Evolutionary conservation across 2,113 vertebrate genomes (phyloP), one percentile per base, ranked within the genome.

Genomic region (Mus spicilegus): DNA sequence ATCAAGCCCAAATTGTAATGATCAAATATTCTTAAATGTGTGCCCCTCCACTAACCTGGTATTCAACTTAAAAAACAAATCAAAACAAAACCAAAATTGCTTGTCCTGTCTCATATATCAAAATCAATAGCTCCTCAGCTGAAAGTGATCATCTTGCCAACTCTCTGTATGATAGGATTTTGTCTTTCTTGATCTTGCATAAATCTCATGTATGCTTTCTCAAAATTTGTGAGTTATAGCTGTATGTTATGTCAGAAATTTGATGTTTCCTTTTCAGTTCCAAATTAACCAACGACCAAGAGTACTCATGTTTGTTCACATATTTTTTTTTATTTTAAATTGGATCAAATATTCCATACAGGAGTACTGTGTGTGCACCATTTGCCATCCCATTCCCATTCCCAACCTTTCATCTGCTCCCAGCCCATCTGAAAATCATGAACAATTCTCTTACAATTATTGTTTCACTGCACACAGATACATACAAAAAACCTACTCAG

Each of bases 301-400:
- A 7, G 81, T 49, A 70, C 7, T 88, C 75, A 94, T 82, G 82
- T 82, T 30, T 19, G 12, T 17, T 78, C 87, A 46, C 39, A 86
- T 63, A n/a, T n/a, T n/a, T 16, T 72, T 86, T 13, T 65, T 77
- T 76, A 58, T 73, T 33, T 56, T 36, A 54, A 80, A 20, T 54
- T 80, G 36, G 33, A 36, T 80, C 14, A 16, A 80, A 1, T 12
- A 36, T 67, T 36, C 51, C 30, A 36, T 56, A 54, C 4, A 80
- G 5, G 2, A 20, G 0, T 20, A 54, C 3, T 33, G 1, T 36
- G 5, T 4, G 3, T 54, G 4, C 7, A 36, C 16, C 1, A 54
- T 36, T 80, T 80, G 9, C 17, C 19, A 49, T 80, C 49, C 36
- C 19, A 4, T 56, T 54, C 4, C 30, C 17, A 36, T 80, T 80